Conservation (phyloP, 2,113 vertebrate genomes). For the Sapajus apella region DNA sequence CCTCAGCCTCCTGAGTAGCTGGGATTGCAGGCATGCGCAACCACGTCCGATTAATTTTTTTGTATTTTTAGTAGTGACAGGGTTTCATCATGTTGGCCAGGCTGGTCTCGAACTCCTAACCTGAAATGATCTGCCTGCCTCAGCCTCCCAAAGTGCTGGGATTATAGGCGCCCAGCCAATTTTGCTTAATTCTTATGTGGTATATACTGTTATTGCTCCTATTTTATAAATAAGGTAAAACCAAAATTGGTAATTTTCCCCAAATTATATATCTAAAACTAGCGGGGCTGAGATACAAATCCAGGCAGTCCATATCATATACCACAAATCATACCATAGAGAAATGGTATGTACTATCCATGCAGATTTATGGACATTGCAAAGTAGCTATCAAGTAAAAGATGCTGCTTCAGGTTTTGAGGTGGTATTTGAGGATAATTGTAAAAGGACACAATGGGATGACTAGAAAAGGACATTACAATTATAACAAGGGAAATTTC, state of each 20-base stretch:
- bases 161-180: too few species aligned
- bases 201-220: not conserved
- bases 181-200: slow-evolving; percentile 19
- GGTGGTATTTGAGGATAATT: not conserved
- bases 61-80: too few species aligned
- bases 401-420: not conserved
- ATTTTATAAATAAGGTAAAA: not conserved
- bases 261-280: not conserved
- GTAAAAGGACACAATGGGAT: not conserved
- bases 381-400: not conserved
- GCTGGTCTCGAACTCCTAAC: too few species aligned
- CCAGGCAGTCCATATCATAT: not conserved
- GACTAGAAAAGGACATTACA: not conserved
- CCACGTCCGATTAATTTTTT: too few species aligned
- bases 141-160: too few species aligned
- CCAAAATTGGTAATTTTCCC: not conserved
- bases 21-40: too few species aligned
- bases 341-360: not conserved
- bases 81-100: too few species aligned
- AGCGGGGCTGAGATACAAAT: not conserved
- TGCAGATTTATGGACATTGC: not conserved
- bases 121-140: too few species aligned
- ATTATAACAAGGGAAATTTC: not conserved
- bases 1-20: too few species aligned
- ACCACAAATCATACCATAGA: not conserved